phyloP scores from a whole-genome alignment of 1,140 invertebrate species.

The Contarinia nasturtii region DNA sequence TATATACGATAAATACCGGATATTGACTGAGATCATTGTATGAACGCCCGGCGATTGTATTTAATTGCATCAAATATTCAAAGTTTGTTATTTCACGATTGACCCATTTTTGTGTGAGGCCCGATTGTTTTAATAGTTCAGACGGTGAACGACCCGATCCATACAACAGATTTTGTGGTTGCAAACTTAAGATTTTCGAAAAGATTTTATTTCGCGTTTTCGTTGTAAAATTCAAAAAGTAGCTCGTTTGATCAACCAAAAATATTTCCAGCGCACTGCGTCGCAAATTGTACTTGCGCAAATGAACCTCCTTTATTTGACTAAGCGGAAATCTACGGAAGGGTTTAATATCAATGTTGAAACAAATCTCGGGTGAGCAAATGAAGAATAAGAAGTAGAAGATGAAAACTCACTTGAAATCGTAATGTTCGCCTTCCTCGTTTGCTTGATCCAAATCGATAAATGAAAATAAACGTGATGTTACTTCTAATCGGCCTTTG shows the following conservation, averaged over 20 bases:
- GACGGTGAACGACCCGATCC: conserved; percentile 37
- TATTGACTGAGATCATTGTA: conserved; percentile 63
- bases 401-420: conserved; percentile 21
- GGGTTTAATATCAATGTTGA: too few species aligned
- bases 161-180: conserved; percentile 37
- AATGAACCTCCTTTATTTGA: conserved; percentile 39
- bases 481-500: conserved; percentile 42
- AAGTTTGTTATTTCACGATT: conserved; percentile 46
- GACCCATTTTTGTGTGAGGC: conserved; percentile 42
- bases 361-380: too few species aligned
- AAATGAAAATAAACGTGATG: conserved; percentile 40
- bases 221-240: conserved; percentile 44
- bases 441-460: conserved; percentile 34
- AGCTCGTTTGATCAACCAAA: conserved; percentile 43
- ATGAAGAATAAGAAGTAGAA: too few species aligned
- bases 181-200: conserved; percentile 33
- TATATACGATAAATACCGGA: too few species aligned
- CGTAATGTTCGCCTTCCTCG: conserved; percentile 32
- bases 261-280: conserved; percentile 45
- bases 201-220: conserved; percentile 44
- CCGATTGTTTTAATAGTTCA: conserved; percentile 36
- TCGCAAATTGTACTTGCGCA: conserved; percentile 40
- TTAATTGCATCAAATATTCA: conserved; percentile 53
- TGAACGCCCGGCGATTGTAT: conserved; percentile 52
- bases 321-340: conserved; percentile 27